Evolutionary conservation across 2,888 invertebrate genomes (phyloP).

Genomic region (Cloeon dipterum): DNA sequence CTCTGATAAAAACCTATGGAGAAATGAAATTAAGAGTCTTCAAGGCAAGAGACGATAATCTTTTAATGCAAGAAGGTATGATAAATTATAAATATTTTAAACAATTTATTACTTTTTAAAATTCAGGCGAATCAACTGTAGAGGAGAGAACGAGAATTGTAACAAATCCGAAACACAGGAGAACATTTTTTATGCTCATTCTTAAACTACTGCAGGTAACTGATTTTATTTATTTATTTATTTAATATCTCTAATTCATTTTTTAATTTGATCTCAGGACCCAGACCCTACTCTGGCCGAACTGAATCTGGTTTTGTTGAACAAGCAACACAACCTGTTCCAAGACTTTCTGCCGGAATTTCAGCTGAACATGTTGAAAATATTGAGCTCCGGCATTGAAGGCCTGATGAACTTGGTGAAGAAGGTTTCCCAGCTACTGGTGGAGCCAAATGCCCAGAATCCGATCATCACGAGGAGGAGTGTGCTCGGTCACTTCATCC

Average conservation of each 20-base stretch:
- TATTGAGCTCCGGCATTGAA: conserved; percentile 9
- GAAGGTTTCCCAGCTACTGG: conserved; percentile 20
- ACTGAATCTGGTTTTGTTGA: not conserved
- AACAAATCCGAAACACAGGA: conserved; percentile 31
- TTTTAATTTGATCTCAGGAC: not conserved
- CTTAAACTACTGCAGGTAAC: conserved; percentile 53
- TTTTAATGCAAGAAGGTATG: not conserved
- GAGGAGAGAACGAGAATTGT: too few relatives aligned
- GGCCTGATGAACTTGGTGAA: not conserved
- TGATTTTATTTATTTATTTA: conserved; percentile 4
- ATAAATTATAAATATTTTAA: too few relatives aligned
- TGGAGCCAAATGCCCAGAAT: conserved; percentile 33
- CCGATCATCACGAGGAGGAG: conserved; percentile 37
- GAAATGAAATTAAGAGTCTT: conserved; percentile 29
- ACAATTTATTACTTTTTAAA: too few relatives aligned
- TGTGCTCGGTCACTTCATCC: conserved; percentile 50
- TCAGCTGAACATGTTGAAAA: not conserved
- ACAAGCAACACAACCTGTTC: not conserved
- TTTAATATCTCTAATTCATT: conserved; percentile 5
- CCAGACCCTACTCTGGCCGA: not conserved
- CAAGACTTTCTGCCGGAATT: not conserved
- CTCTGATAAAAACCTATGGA: conserved; percentile 53
- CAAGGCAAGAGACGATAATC: conserved; percentile 3
- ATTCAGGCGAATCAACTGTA: too few relatives aligned
- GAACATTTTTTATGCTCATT: conserved; percentile 58